Evolutionary conservation across 2,797 vertebrate species (phyloP), one percentile per base, ranked within the genome.

Genomic region (Myripristis jacobus): DNA sequence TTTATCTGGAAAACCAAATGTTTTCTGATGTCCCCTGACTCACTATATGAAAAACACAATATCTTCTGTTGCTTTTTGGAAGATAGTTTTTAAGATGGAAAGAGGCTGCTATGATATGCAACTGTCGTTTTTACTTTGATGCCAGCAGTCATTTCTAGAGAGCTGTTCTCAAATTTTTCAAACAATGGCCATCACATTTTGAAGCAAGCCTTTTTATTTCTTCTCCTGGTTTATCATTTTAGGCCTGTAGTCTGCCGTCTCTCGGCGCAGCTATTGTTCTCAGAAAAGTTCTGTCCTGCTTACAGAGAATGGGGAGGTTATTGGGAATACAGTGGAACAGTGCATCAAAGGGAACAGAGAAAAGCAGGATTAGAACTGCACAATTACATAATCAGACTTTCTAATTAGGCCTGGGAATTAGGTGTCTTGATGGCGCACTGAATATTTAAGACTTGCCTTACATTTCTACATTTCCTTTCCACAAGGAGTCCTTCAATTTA

Each of bases 341-440:
- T 44, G 51, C 24, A 69, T 77, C 54, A 79, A 72, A 70, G 41
- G 12, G 41, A 31, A 48, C 47, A 29, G 34, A 2, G 21, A 22
- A 19, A 27, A 47, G 21, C 12, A 34, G 16, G 19, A 69, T 66
- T 63, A 43, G 2, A 62, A 25, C 7, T 24, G n/a, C 46, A 56
- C 38, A 59, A 21, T 53, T 60, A 53, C 61, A 64, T 50, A 67
- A 61, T 66, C 16, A 16, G 46, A 60, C 43, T 66, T n/a, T 47
- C 36, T 58, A 10, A 71, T 77, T 64, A 64, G 50, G 18, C 16
- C 15, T 54, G 52, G 50, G 51, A 48, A 36, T 61, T 19, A 34
- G 46, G 27, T 53, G 25, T 61, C 6, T 31, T 21, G 25, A 25
- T 59, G 38, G 21, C 21, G n/a, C 16, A 21, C 19, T 36, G 21